phyloP scores from a whole-genome alignment of 2,113 vertebrate genomes.

The Lepus europaeus region DNA sequence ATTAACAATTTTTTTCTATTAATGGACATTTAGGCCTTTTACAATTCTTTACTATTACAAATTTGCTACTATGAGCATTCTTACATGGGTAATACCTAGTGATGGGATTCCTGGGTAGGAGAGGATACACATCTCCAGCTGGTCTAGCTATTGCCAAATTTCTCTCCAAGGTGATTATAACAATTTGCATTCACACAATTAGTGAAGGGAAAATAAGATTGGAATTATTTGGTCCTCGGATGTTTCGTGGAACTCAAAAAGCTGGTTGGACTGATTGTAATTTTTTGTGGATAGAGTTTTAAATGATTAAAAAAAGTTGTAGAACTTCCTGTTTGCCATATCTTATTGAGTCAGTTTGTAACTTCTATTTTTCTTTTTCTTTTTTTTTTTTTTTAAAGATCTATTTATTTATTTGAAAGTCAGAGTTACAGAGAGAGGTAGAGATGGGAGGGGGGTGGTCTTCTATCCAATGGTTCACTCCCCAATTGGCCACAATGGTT shows the following conservation, averaged over 20 bases:
- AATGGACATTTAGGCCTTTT: neutral
- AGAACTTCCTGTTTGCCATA: neutral
- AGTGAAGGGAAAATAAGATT: neutral
- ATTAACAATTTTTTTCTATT: neutral
- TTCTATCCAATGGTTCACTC: too few relatives aligned
- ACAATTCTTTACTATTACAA: neutral
- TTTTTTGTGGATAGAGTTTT: neutral
- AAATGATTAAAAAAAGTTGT: neutral
- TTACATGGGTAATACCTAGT: neutral
- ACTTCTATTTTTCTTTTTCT: neutral
- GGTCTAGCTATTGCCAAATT: neutral
- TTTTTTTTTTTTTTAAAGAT: too few relatives aligned
- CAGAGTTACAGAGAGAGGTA: too few relatives aligned
- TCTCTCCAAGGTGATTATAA: neutral
- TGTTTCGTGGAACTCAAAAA: too few relatives aligned
- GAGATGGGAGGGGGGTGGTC: too few relatives aligned
- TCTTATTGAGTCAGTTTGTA: neutral
- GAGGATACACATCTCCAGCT: neutral
- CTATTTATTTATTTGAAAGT: too few relatives aligned
- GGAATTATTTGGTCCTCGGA: too few relatives aligned
- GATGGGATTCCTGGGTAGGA: neutral
- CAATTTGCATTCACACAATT: neutral
- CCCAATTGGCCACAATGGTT: too few relatives aligned
- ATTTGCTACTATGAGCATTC: neutral
- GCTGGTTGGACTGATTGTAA: neutral